Conservation (phyloP, 2,888 invertebrate genomes). For the Rambutsinella grinnellia region DNA sequence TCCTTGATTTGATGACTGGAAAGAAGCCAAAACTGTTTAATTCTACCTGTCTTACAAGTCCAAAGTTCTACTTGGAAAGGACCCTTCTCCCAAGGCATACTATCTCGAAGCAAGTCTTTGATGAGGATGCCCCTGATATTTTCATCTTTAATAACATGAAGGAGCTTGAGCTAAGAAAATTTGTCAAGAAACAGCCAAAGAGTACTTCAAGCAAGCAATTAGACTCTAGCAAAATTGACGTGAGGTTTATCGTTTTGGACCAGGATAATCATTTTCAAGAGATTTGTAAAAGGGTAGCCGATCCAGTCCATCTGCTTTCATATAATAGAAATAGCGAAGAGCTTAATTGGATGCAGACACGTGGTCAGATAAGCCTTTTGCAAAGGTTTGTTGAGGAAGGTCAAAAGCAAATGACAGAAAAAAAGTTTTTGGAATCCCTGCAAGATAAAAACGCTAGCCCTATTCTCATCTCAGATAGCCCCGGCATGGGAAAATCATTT, state of each 20-base stretch:
- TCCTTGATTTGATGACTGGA: no score
- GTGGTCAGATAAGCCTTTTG: neutral
- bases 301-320: no score
- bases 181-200: no score
- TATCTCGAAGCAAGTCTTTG: no score
- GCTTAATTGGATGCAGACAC: neutral
- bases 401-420: neutral
- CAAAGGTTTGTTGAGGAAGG: neutral
- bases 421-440: neutral
- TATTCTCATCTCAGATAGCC: neutral
- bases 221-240: neutral
- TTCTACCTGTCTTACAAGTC: no score
- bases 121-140: no score
- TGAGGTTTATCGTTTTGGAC: constrained; percentile 3
- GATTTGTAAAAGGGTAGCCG: neutral
- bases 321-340: neutral
- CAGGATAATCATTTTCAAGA: neutral
- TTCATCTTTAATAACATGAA: no score
- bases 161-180: no score
- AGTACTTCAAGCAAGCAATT: no score
- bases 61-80: no score
- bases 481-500: constrained; percentile 15
- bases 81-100: no score
- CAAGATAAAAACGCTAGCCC: neutral
- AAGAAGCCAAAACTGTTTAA: no score